Conservation (phyloP, 1,140 invertebrate genomes). For the Belonocnema kinseyi region DNA sequence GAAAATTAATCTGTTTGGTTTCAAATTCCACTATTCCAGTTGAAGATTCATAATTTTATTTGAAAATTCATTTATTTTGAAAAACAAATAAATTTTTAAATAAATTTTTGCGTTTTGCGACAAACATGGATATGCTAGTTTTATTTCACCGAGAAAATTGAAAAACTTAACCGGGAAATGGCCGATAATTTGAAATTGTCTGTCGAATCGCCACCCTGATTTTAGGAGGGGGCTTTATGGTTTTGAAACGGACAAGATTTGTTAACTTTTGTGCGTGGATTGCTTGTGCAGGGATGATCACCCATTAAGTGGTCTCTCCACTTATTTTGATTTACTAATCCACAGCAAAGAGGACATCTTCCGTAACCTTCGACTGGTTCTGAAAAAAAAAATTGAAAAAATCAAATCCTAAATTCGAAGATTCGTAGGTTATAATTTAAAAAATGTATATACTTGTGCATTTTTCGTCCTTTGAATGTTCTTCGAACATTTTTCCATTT, state of each 20-base stretch:
- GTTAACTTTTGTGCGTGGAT: conserved; percentile 71
- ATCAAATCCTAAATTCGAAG: background rate
- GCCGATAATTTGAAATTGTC: no score
- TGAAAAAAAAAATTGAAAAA: conserved; percentile 50
- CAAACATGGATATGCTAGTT: no score
- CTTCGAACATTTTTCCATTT: conserved; percentile 77
- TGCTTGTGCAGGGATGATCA: conserved; percentile 76
- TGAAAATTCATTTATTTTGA: no score
- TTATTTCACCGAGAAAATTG: no score
- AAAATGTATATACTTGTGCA: conserved; percentile 75
- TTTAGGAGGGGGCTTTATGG: background rate
- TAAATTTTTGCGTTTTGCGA: no score
- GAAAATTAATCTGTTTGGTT: no score
- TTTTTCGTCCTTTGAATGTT: conserved; percentile 78
- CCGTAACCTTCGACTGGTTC: conserved; percentile 77
- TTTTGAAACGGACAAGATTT: conserved; percentile 65
- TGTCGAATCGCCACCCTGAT: no score
- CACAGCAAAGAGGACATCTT: conserved; percentile 86
- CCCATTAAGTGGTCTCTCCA: conserved; percentile 84
- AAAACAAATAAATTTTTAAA: no score
- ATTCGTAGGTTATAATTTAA: background rate
- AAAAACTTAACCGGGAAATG: no score
- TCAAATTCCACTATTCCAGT: no score
- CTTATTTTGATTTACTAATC: conserved; percentile 68
- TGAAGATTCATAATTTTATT: no score